Percentiles rank a stretch among this genome's conserved stretches.
These are phyloP conservation scores for Limnephilus marmoratus DNA, from an alignment of 2,888 invertebrate genomes.

Conservation along the genomic window DNA sequence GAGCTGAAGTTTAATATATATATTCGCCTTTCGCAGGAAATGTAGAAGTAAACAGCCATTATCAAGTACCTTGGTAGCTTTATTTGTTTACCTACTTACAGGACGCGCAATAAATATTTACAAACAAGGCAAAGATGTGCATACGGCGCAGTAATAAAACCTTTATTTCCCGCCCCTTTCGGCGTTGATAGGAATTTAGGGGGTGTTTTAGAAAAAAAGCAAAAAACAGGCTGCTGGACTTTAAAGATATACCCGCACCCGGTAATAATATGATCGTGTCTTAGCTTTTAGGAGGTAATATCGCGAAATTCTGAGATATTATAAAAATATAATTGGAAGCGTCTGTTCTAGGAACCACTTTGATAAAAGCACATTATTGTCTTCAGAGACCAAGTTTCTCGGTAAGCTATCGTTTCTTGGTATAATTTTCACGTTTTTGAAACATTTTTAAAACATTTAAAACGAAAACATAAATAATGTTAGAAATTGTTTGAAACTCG, in stretches of 20 bases:
- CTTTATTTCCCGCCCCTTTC: slow-evolving; percentile 3
- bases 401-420: no score
- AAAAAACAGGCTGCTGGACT: slow-evolving; percentile 25
- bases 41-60: background rate
- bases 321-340: background rate
- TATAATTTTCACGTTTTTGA: no score
- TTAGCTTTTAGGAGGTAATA: slow-evolving; percentile 21
- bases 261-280: slow-evolving; percentile 19
- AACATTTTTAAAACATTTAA: no score
- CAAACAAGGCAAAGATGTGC: background rate
- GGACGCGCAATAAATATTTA: slow-evolving; percentile 22
- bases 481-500: no score
- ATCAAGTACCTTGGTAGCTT: background rate
- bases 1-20: background rate
- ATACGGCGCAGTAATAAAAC: slow-evolving; percentile 17
- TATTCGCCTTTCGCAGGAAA: background rate
- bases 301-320: background rate
- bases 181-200: background rate
- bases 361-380: background rate
- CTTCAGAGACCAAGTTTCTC: no score
- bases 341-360: slow-evolving; percentile 14
- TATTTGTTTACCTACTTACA: slow-evolving; percentile 4
- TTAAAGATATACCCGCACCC: slow-evolving; percentile 19
- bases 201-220: background rate
- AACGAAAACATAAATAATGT: no score